phyloP scores from a whole-genome alignment of 2,888 invertebrate species.

The Disparrhopalites patrizii region DNA sequence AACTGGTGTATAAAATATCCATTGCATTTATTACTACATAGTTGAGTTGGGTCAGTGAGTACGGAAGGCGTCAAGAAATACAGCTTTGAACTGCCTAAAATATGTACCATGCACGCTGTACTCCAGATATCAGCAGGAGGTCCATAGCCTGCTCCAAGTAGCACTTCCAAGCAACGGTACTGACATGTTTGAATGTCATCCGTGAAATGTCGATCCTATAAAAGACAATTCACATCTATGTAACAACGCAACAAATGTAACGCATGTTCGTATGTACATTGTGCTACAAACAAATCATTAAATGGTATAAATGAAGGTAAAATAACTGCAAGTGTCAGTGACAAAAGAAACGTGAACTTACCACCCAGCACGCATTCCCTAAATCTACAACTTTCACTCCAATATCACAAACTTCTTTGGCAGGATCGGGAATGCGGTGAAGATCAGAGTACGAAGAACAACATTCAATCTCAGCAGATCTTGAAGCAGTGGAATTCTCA shows the following conservation, averaged over 20 bases:
- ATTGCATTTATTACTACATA: no score
- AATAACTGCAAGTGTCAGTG: no score
- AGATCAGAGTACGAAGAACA: not conserved
- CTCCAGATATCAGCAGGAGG: slow-evolving; percentile 99
- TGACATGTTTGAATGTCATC: slow-evolving; percentile 99
- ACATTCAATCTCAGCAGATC: not conserved
- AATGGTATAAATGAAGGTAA: no score
- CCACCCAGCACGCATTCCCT: slow-evolving; percentile 97
- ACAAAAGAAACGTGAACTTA: no score
- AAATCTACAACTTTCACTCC: slow-evolving; percentile 98
- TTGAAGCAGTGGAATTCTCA: not conserved
- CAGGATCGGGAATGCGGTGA: not conserved
- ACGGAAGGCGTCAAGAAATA: no score
- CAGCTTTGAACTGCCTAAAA: no score
- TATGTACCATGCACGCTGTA: slow-evolving; percentile 91
- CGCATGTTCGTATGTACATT: no score
- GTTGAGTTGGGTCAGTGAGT: no score
- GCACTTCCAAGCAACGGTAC: slow-evolving; percentile 92
- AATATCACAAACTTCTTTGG: slow-evolving; percentile 71
- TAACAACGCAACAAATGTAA: no score
- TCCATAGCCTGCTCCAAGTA: slow-evolving; percentile 93
- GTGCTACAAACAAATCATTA: no score
- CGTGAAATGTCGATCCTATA: slow-evolving; percentile 85
- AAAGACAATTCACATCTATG: not conserved
- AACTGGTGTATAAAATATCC: no score